Evolutionary conservation across 2,113 vertebrate species (phyloP), one percentile per base, ranked within the genome.

Genomic region (Mola mola): DNA sequence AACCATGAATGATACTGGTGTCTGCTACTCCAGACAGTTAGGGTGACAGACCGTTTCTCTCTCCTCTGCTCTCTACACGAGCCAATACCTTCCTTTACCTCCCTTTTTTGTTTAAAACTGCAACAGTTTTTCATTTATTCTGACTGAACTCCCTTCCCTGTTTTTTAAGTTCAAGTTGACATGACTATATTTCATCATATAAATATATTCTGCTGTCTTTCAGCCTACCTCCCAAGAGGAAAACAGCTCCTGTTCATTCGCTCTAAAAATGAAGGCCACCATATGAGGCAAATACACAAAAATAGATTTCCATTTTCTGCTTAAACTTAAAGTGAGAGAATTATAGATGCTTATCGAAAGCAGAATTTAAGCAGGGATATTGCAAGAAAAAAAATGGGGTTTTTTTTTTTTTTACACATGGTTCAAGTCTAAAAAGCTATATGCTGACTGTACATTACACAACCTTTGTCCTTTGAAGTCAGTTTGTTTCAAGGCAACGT

Each of bases 21-120:
- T 89, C 90, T 90, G 71, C 63, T 73, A 43, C 46, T 88, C 52
- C 79, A 92, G 90, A 89, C 90, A 83, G 66, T 66, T n/a, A 44
- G 59, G 72, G 64, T 75, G 79, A 81, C 66, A 40, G 59, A 68
- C 69, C 58, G 21, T 61, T 81, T 69, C 53, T 59, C 12, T 56
- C 34, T 64, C 46, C n/a, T 60, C 28, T 12, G 44, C 24, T 34
- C 48, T 25, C 8, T 16, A 17, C 38, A 77, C n/a, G n/a, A 11
- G 33, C 33, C 33, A 34, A 15, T 4, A 34, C 11, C 33, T 13
- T 13, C 33, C 15, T 15, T 34, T 13, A 34, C 33, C 33, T 8
- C 11, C 15, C 31, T 34, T 13, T 34, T 13, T 34, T 9, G 11
- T 15, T 34, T 15, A 57, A 28, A 34, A 0, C 36, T 16, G 13